Conservation (phyloP, 2,113 vertebrate species). For the Chascanopsetta lugubris region DNA sequence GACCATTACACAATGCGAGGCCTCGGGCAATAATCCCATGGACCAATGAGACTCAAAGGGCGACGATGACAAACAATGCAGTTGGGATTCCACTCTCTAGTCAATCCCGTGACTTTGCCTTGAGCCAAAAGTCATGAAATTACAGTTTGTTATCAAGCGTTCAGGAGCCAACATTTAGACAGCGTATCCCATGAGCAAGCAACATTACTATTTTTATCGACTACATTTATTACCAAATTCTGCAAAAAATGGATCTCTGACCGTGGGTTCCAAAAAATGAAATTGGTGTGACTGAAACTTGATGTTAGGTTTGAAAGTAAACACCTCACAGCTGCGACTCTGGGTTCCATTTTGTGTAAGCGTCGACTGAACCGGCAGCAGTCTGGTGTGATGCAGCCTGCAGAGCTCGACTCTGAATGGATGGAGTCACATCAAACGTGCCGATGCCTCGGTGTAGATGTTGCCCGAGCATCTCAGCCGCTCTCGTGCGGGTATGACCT, state of each 20-base stretch:
- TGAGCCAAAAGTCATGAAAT: slow-evolving; percentile 67
- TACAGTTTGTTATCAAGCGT: slow-evolving; percentile 66
- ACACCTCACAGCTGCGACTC: slow-evolving; percentile 11
- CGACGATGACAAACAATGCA: slow-evolving; percentile 65
- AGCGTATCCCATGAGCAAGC: slow-evolving; percentile 43
- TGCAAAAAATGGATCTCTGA: slow-evolving; percentile 17
- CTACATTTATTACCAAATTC: slow-evolving; percentile 24
- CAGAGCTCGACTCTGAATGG: neutral
- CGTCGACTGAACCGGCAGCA: neutral
- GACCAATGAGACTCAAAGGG: slow-evolving; percentile 66
- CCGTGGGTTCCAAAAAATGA: slow-evolving; percentile 27
- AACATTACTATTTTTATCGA: slow-evolving; percentile 42
- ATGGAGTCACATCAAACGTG: neutral
- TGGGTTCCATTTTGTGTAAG: slow-evolving; percentile 2
- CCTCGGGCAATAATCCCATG: slow-evolving; percentile 53
- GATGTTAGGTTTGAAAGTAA: slow-evolving; percentile 1
- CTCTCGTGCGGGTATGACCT: too few species aligned
- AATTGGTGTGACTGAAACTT: slow-evolving; percentile 9
- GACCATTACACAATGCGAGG: slow-evolving; percentile 49
- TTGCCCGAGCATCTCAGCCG: too few species aligned
- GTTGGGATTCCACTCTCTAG: slow-evolving; percentile 47
- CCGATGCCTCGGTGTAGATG: neutral
- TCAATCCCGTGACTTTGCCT: slow-evolving; percentile 71
- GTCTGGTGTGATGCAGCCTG: neutral
- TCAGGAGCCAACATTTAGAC: slow-evolving; percentile 44